Evolutionary conservation across 2,113 vertebrate genomes (phyloP).

Genomic region (Bubo scandiacus): DNA sequence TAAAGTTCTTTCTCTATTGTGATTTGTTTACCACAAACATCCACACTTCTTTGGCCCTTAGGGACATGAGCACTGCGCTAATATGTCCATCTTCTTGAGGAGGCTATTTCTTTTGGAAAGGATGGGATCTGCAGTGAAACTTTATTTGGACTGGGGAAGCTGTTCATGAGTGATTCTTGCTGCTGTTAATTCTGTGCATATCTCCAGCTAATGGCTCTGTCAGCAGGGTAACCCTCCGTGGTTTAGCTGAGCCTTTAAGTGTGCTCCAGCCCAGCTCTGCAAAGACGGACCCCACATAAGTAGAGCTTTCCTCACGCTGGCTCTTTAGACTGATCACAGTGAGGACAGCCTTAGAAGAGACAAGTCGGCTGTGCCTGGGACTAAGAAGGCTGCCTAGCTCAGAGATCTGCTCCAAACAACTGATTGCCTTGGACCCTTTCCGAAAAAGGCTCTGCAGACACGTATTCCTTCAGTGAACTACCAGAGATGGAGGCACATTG

Average conservation of each 20-base stretch:
- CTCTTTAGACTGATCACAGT: background rate
- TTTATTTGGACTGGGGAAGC: background rate
- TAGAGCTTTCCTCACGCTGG: background rate
- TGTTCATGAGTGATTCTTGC: background rate
- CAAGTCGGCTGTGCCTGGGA: background rate
- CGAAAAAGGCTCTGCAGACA: conserved; percentile 54
- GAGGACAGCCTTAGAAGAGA: background rate
- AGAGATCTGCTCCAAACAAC: conserved; percentile 35
- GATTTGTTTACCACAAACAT: background rate
- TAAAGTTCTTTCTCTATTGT: background rate
- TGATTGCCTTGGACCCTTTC: conserved; percentile 55
- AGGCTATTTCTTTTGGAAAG: background rate
- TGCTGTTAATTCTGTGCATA: background rate
- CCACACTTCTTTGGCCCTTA: background rate
- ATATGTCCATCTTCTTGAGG: background rate
- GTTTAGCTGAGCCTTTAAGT: background rate
- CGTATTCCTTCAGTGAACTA: conserved; percentile 65
- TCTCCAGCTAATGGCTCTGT: background rate
- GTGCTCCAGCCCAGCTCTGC: background rate
- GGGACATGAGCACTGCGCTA: background rate
- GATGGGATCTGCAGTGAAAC: background rate
- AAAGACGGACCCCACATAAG: background rate
- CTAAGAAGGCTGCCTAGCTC: background rate
- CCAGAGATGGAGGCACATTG: conserved; percentile 41
- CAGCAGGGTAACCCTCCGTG: background rate